A percentile compares a stretch with the other conserved stretches of the same genome.
phyloP scores from a whole-genome alignment of 2,113 vertebrate genomes.

The Sakesphorus luctuosus region DNA sequence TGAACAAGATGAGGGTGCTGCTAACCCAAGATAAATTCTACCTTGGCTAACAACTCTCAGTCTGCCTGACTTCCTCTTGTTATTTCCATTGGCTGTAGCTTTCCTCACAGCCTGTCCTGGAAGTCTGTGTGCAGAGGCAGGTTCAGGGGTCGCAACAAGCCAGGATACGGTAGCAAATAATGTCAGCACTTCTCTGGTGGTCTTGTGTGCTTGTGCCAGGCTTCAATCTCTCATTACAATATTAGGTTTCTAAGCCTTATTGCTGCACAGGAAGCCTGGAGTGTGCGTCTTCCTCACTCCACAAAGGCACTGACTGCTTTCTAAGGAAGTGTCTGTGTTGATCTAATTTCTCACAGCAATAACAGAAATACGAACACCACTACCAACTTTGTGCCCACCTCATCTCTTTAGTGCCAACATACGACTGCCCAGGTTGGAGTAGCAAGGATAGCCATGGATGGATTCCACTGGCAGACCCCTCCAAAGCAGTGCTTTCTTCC shows the following conservation, averaged over 20 bases:
- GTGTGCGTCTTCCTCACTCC: fast-evolving
- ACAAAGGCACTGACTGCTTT: not conserved
- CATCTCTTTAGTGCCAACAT: not conserved
- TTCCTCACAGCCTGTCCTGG: not conserved
- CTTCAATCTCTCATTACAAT: conserved; percentile 26
- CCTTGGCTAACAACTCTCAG: not conserved
- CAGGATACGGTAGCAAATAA: not conserved
- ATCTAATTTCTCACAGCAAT: not conserved
- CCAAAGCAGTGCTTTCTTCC: not conserved
- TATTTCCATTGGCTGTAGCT: conserved; percentile 26
- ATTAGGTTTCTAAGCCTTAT: conserved; percentile 42
- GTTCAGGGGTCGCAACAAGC: not conserved
- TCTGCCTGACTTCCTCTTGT: conserved; percentile 35
- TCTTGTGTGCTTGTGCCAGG: conserved; percentile 44
- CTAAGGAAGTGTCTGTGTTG: fast-evolving
- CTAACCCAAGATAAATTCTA: not conserved
- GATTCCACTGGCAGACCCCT: not conserved
- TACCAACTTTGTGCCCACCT: not conserved
- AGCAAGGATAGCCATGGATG: not conserved
- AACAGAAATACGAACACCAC: not conserved
- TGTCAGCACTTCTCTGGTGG: conserved; percentile 61
- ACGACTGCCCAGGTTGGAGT: not conserved
- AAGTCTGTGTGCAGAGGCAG: not conserved
- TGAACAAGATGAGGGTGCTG: not conserved
- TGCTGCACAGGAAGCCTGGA: not conserved